Conservation (phyloP, 2,113 vertebrate species). For the Benitochromis conjunctus region DNA sequence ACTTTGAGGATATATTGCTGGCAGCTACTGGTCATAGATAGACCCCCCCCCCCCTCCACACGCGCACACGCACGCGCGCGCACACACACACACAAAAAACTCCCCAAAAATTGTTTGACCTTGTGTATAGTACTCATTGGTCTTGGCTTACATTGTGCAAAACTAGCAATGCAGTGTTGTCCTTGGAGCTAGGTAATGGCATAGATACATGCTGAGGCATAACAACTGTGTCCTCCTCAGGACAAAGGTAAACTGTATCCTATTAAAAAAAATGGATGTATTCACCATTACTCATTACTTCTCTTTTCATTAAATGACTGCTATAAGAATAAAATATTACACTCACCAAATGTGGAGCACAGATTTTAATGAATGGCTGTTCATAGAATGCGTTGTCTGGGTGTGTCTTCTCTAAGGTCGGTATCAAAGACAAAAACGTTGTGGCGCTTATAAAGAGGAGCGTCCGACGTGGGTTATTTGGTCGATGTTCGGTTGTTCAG, state of each 20-base stretch:
- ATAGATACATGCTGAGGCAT: background rate
- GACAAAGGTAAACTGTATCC: too few species aligned
- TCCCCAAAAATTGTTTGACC: too few species aligned
- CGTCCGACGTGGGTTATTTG: fast-evolving
- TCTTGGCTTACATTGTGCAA: background rate
- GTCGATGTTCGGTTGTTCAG: background rate
- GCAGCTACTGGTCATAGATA: background rate
- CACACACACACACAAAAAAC: too few species aligned
- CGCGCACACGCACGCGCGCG: too few species aligned
- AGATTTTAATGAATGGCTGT: background rate
- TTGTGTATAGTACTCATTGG: background rate
- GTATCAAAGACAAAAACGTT: background rate
- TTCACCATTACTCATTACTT: too few species aligned
- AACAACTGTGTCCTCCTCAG: background rate
- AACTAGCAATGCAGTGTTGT: background rate
- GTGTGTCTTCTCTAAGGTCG: background rate
- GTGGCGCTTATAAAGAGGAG: background rate
- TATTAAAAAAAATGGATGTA: too few species aligned
- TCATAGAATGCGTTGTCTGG: background rate
- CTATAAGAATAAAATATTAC: background rate
- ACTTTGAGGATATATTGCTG: background rate
- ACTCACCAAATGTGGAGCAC: background rate
- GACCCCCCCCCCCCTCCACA: too few species aligned
- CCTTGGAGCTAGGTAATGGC: background rate
- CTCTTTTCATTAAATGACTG: background rate